A percentile compares a stretch with the other conserved stretches of the same genome.
Conservation (phyloP, 1,140 invertebrate species). For the Conus ventricosus region DNA sequence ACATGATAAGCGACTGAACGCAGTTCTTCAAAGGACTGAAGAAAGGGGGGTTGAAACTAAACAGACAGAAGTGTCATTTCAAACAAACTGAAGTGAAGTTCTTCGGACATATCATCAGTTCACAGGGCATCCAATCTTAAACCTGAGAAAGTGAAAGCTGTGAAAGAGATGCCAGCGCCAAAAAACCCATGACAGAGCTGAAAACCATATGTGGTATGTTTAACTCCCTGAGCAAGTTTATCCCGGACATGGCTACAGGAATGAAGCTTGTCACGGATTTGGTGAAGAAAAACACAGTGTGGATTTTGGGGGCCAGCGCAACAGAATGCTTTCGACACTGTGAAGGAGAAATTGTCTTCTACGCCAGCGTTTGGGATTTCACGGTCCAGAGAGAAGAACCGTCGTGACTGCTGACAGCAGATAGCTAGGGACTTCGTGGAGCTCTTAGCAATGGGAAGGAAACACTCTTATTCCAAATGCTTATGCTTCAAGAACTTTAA, state of each 20-base stretch:
- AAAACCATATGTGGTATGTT: constrained; percentile 30
- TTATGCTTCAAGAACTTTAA: constrained; percentile 50
- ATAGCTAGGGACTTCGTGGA: constrained; percentile 51
- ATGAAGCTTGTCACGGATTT: constrained; percentile 42
- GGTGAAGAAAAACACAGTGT: constrained; percentile 37
- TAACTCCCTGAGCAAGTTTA: constrained; percentile 11
- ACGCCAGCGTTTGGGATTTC: constrained; percentile 44
- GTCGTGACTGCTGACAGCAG: constrained; percentile 47
- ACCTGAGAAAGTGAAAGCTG: constrained; percentile 61
- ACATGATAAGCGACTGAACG: too few species aligned
- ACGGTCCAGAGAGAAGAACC: constrained; percentile 39
- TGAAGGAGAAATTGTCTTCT: constrained; percentile 36
- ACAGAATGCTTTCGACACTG: constrained; percentile 26
- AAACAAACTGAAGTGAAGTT: constrained; percentile 28
- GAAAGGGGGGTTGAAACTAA: constrained; percentile 60
- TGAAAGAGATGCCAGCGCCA: constrained; percentile 61
- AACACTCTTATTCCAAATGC: constrained; percentile 40
- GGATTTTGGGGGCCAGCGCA: constrained; percentile 38
- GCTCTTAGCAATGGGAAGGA: constrained; percentile 38
- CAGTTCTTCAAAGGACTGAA: constrained; percentile 53
- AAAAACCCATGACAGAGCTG: constrained; percentile 38
- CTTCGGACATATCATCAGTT: constrained; percentile 39
- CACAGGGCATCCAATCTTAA: constrained; percentile 58
- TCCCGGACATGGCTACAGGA: constrained; percentile 38
- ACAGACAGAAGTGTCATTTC: constrained; percentile 71